phyloP scores from a whole-genome alignment of 2,888 invertebrate species.

The Phaedon cochleariae region DNA sequence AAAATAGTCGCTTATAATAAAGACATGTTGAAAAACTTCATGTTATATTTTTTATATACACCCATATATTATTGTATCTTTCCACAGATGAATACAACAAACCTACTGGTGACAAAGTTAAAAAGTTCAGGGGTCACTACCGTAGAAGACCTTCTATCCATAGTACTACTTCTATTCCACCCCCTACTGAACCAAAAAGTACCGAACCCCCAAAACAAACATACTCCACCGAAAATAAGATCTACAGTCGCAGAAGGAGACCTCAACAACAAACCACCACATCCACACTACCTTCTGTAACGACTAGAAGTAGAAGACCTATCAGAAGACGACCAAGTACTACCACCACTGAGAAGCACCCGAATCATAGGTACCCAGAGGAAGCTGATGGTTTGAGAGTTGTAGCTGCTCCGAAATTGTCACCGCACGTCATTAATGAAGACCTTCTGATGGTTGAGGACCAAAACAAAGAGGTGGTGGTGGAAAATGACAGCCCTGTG shows the following conservation, averaged over 20 bases:
- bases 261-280: constrained; percentile 14
- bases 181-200: background rate
- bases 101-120: constrained; percentile 31
- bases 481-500: constrained; percentile 24
- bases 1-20: constrained; percentile 7
- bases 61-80: too few relatives aligned
- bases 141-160: constrained; percentile 16
- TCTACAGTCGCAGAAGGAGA: constrained; percentile 19
- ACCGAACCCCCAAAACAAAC: background rate
- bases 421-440: constrained; percentile 38
- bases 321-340: constrained; percentile 32
- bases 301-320: constrained; percentile 45
- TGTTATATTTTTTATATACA: too few relatives aligned
- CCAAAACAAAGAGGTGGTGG: constrained; percentile 33
- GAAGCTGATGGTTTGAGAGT: constrained; percentile 46
- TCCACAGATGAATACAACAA: constrained; percentile 29
- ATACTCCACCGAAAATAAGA: background rate
- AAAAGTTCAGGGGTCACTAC: constrained; percentile 11
- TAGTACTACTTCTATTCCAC: constrained; percentile 17
- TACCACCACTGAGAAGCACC: constrained; percentile 40
- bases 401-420: constrained; percentile 44
- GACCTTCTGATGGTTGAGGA: constrained; percentile 41
- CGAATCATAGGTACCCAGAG: constrained; percentile 54
- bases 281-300: constrained; percentile 57
- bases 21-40: too few relatives aligned